Base-by-base conservation (phyloP, 1,140 invertebrate genomes). In the Drosophila ogumai region DNA sequence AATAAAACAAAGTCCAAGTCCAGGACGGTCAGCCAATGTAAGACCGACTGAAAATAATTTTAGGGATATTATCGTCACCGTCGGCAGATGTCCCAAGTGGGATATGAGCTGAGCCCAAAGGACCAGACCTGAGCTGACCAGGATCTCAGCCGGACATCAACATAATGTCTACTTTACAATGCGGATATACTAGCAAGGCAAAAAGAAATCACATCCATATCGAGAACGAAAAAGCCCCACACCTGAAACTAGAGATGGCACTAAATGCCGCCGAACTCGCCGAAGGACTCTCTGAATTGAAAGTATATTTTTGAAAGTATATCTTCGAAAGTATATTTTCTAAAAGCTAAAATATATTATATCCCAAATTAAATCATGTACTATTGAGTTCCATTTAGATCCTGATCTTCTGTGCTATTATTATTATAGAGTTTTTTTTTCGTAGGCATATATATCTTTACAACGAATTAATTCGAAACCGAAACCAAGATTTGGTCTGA, bases 101-200 rank as follows among this genome's bases (percentile, higher is more conserved):
- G 86, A 88, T 90, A 90, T 85, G 77, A 68, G 68, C 67, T 50
- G 72, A 64, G 56, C 31, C 58, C 57, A 67, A 34, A 17, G 44
- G 44, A 44, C 52, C 49, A 3, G 40, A 40, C 52, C 49, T 31
- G 43, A 55, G 36, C 47, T 69, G 57, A 36, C 47, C 44, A 38
- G 67, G 41, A 73, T 56, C 40, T 55, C 41, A 75, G 60, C 13
- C 50, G 60, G 64, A 57, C 85, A 88, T 88, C 85, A 88, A 88
- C 85, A 90, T 90, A 88, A 88, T 88, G 85, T 90, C 85, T 88
- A 90, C 85, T 88, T 88, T 88, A 88, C 85, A 88, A 81, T 90
- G 85, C 81, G 85, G 77, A 88, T 90, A 90, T 85, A 85, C 77
- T 84, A 65, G 67, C 71, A 57, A 76, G 67, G 69, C 19, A 90